Conservation (phyloP, 1,140 invertebrate species). For the Drosophila simulans region DNA sequence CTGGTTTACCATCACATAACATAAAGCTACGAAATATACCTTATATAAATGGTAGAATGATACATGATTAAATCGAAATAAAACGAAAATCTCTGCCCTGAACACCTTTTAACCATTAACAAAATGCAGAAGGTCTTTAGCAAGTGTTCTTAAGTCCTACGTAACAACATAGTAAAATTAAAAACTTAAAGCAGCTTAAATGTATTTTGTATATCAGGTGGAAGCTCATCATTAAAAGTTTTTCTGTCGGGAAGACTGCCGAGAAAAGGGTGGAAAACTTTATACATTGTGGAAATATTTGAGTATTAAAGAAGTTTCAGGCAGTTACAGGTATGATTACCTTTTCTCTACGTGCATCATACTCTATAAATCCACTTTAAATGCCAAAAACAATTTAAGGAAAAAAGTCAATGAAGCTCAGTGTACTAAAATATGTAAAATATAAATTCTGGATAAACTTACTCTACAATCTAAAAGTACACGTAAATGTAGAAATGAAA, state of each 20-base stretch:
- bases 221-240: constrained; percentile 4
- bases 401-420: not conserved
- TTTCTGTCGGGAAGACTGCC: not conserved
- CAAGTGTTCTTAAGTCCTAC: not conserved
- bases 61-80: constrained; percentile 6
- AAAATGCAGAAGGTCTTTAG: not conserved
- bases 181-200: constrained; percentile 13
- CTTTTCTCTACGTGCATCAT: not conserved
- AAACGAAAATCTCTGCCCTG: not conserved
- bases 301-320: not conserved
- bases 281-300: not conserved
- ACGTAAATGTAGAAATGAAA: not conserved
- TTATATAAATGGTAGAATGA: constrained; percentile 13
- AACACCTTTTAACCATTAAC: not conserved
- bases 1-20: constrained; percentile 12
- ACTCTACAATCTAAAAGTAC: too few species aligned
- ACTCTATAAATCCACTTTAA: not conserved
- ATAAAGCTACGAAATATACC: constrained; percentile 20
- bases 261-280: not conserved
- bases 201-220: not conserved
- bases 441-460: too few species aligned
- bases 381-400: not conserved
- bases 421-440: too few species aligned
- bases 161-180: not conserved
- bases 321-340: not conserved